Conservation (phyloP, 2,113 vertebrate species). For the Neotragus pygmaeus region DNA sequence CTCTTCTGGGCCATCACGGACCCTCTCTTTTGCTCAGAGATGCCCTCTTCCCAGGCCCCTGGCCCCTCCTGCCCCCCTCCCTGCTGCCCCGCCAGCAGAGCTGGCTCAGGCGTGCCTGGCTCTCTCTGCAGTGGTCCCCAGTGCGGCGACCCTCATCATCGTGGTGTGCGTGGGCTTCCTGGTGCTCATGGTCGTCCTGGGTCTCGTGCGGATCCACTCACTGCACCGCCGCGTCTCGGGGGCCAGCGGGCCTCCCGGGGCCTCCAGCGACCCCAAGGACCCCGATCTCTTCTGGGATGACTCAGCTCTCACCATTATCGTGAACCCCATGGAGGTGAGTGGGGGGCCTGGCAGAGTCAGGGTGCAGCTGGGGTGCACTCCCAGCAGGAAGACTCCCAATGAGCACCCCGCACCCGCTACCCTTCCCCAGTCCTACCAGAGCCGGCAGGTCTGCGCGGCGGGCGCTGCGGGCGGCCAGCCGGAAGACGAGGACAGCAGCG, state of each 20-base stretch:
- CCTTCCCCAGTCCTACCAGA: conserved; percentile 81
- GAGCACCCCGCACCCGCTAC: accelerated
- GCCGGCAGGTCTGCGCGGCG: conserved; percentile 71
- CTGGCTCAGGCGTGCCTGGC: not conserved
- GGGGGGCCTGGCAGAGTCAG: not conserved
- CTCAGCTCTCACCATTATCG: conserved; percentile 96
- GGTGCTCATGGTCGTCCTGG: conserved; percentile 96
- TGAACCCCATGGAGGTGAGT: conserved; percentile 98
- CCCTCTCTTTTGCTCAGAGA: not conserved
- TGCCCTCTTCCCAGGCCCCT: not conserved
- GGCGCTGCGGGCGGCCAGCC: conserved; percentile 70
- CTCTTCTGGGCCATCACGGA: not conserved
- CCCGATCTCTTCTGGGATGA: conserved; percentile 94
- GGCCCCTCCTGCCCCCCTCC: not conserved
- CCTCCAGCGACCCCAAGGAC: conserved; percentile 83
- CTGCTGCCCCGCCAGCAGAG: accelerated
- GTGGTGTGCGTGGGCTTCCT: conserved; percentile 98
- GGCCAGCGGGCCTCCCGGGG: conserved; percentile 19
- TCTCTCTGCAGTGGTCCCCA: conserved; percentile 88
- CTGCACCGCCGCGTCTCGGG: conserved; percentile 85
- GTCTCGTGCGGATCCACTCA: conserved; percentile 95
- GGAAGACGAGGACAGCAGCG: conserved; percentile 88
- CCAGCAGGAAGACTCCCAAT: not conserved
- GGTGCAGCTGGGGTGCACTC: not conserved
- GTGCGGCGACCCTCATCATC: conserved; percentile 96